Evolutionary conservation across 64 coral and sea anemone genomes (phyloP).

Genomic region (Stylophora pistillata): DNA sequence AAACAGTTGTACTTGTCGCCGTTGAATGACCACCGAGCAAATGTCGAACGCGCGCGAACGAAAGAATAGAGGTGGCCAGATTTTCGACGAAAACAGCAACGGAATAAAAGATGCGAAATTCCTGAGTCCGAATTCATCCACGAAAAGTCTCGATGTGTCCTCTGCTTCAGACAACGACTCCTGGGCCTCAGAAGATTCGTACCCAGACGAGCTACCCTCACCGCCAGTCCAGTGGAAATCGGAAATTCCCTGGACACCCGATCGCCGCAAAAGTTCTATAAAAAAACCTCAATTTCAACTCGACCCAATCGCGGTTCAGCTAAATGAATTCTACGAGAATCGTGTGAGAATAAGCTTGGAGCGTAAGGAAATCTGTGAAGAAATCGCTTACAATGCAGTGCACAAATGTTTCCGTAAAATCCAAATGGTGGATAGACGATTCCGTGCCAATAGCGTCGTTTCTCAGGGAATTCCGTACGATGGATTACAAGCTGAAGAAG

Average conservation of each 20-base stretch:
- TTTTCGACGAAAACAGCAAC: slow-evolving; percentile 25
- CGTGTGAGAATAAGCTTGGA: slow-evolving; percentile 88
- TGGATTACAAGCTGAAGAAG: slow-evolving; percentile 90
- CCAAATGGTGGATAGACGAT: slow-evolving; percentile 91
- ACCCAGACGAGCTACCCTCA: slow-evolving; percentile 27
- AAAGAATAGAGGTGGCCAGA: slow-evolving; percentile 31
- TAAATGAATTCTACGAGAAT: slow-evolving; percentile 96
- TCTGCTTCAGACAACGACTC: slow-evolving; percentile 63
- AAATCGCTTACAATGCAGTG: slow-evolving; percentile 87
- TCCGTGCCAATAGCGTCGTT: slow-evolving; percentile 90
- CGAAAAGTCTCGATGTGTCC: slow-evolving; percentile 13
- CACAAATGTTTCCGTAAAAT: slow-evolving; percentile 93
- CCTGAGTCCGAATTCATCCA: slow-evolving; percentile 34
- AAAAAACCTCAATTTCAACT: slow-evolving; percentile 83
- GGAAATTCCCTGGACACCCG: slow-evolving; percentile 55
- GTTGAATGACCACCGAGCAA: not conserved
- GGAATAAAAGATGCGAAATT: slow-evolving; percentile 6
- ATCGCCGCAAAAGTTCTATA: slow-evolving; percentile 74
- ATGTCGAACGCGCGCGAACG: not conserved
- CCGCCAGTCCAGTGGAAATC: slow-evolving; percentile 45
- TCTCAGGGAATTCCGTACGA: slow-evolving; percentile 94
- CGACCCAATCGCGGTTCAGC: slow-evolving; percentile 80
- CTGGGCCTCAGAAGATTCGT: slow-evolving; percentile 60
- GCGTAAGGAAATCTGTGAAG: slow-evolving; percentile 97
- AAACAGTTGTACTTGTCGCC: slow-evolving; percentile 10